Base-by-base conservation (phyloP, 2,113 vertebrate genomes). In the Rhinoderma darwinii region DNA sequence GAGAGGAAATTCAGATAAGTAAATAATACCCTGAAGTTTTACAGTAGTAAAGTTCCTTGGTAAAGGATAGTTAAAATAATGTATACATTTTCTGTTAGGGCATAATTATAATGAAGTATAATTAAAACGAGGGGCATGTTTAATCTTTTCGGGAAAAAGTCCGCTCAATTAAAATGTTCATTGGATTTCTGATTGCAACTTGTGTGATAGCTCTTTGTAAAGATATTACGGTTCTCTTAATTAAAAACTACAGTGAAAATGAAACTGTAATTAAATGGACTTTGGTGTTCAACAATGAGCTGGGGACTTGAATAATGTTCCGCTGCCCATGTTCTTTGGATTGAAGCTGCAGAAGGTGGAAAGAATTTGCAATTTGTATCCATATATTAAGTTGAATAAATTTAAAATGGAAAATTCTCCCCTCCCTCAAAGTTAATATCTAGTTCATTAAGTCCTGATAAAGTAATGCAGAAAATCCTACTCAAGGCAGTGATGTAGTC, bases 191-290 rank as follows among this genome's bases (percentile, higher is more conserved):
- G 66, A 86, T 81, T 72, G 77, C 75, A 22, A 79, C 59, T 86
- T 54, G 75, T n/a, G 25, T 81, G 75, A 78, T 63, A n/a, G n/a
- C 72, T 61, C 80, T 72, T 39, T 87, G 63, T 44, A 56, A 30
- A 56, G 66, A 73, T 87, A 59, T 73, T 86, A 80, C 39, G 81
- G 32, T 86, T 41, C 78, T 82, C 78, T 87, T 87, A 87, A 87
- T 87, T 87, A 87, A 79, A 86, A 86, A 79, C 75, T 68, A 74
- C 84, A 86, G 43, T 86, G 25, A 37, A 82, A 87, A 59, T 73
- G 66, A 74, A 82, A 56, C 50, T 5, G 41, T 87, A 87, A 87
- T 82, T 82, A 82, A 87, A 61, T 74, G 85, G 66, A 47, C 78
- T 75, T 68, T 30, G 51, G 51, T 66, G 72, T 59, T 63, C 15